Evolutionary conservation across 37 sponge, comb jelly and placozoan species (phyloP).

Genomic region (Hexactinellida sp.): DNA sequence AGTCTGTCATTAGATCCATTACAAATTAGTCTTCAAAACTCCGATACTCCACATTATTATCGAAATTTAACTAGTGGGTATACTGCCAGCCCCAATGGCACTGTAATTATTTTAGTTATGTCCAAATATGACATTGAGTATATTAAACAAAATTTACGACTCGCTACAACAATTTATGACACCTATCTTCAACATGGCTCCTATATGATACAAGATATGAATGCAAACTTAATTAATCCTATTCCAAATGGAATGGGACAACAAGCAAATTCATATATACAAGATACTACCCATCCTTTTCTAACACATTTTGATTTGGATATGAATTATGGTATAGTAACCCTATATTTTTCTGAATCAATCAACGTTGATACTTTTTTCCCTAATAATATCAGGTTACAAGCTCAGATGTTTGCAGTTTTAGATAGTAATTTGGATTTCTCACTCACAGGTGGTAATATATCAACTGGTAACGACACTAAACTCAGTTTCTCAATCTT

Average conservation of each 20-base stretch:
- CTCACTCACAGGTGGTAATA: slow-evolving; percentile 45
- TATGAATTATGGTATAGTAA: slow-evolving; percentile 41
- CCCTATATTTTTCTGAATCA: slow-evolving; percentile 67
- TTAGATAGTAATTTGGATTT: slow-evolving; percentile 18
- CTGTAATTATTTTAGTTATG: slow-evolving; percentile 55
- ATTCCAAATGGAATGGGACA: slow-evolving; percentile 28
- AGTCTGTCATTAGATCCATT: slow-evolving; percentile 26
- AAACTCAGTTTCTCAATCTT: slow-evolving; percentile 45
- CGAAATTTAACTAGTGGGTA: slow-evolving; percentile 47
- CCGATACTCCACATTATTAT: background rate
- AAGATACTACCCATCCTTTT: slow-evolving; percentile 32
- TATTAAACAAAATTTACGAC: slow-evolving; percentile 42
- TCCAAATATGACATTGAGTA: slow-evolving; percentile 44
- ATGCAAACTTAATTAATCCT: slow-evolving; percentile 40
- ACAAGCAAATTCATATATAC: slow-evolving; percentile 23
- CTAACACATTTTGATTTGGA: slow-evolving; percentile 45
- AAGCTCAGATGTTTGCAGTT: background rate
- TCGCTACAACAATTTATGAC: slow-evolving; percentile 25
- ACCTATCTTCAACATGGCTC: slow-evolving; percentile 48
- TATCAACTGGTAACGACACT: slow-evolving; percentile 43
- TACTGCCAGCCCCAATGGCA: slow-evolving; percentile 35
- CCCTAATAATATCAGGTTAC: slow-evolving; percentile 41
- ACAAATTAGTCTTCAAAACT: slow-evolving; percentile 37
- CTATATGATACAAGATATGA: slow-evolving; percentile 56
- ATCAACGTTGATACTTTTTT: slow-evolving; percentile 59